Conservation (phyloP, 1,140 invertebrate species). For the Lepidurus couesii region DNA sequence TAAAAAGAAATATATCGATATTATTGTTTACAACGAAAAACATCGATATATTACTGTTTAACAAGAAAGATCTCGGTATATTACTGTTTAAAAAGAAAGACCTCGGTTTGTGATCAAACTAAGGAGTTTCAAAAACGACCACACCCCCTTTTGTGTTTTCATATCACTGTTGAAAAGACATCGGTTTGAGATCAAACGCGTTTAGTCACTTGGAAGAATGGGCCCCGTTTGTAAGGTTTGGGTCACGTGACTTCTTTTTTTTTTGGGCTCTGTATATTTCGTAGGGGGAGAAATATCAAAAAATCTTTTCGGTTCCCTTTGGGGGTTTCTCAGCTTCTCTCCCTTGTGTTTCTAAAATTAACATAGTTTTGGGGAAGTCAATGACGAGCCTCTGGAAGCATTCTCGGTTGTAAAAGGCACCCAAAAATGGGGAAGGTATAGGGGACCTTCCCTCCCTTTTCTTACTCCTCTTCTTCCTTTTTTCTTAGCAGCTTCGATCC, state of each 20-base stretch:
- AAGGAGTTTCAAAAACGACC: too few relatives aligned
- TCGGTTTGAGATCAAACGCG: too few relatives aligned
- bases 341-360: constrained; percentile 17
- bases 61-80: too few relatives aligned
- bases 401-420: constrained; percentile 10
- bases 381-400: neutral
- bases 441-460: constrained; percentile 20
- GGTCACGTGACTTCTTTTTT: neutral
- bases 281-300: neutral
- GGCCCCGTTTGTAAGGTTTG: too few relatives aligned
- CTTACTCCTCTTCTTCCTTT: constrained; percentile 28
- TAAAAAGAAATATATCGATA: too few relatives aligned
- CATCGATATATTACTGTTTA: too few relatives aligned
- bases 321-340: constrained; percentile 5
- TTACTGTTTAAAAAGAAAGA: too few relatives aligned
- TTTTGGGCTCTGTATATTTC: neutral
- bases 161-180: too few relatives aligned
- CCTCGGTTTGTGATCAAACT: too few relatives aligned
- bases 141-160: too few relatives aligned
- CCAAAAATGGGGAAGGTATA: neutral
- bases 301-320: constrained; percentile 1
- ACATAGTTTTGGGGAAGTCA: constrained; percentile 13
- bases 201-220: too few relatives aligned
- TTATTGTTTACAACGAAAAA: too few relatives aligned
- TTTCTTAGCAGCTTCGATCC: constrained; percentile 27